A percentile compares a stretch with the other conserved stretches of the same genome.
Conservation (phyloP, 2,888 invertebrate genomes). For the Stenchaetothrips biformis region DNA sequence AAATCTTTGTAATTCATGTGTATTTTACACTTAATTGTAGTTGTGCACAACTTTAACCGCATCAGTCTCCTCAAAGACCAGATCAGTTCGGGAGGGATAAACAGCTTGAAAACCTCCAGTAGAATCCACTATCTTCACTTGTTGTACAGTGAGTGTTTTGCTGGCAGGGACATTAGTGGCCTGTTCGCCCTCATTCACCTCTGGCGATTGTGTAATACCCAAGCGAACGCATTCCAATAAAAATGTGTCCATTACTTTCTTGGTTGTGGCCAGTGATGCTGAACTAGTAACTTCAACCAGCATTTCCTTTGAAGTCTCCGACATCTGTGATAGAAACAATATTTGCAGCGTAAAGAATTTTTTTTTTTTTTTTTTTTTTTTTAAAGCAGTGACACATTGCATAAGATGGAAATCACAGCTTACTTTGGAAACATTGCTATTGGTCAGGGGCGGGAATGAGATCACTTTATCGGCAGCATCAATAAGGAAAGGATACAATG, state of each 20-base stretch:
- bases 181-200: conserved; percentile 36
- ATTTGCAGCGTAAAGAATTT: background rate
- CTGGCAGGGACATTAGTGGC: background rate
- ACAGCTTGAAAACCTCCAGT: conserved; percentile 68
- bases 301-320: conserved; percentile 58
- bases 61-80: conserved; percentile 50
- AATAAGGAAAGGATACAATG: conserved; percentile 65
- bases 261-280: conserved; percentile 59
- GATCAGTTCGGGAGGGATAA: conserved; percentile 73
- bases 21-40: background rate
- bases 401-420: conserved; percentile 27
- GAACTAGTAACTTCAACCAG: conserved; percentile 74
- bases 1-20: background rate
- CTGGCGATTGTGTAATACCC: conserved; percentile 49
- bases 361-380: too few relatives aligned
- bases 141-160: conserved; percentile 44
- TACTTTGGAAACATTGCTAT: conserved; percentile 75
- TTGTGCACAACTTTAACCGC: background rate
- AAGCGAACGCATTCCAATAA: conserved; percentile 59
- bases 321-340: conserved; percentile 54
- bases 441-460: conserved; percentile 83
- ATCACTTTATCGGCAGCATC: conserved; percentile 63
- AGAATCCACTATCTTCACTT: conserved; percentile 65
- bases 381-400: too few relatives aligned
- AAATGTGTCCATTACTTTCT: conserved; percentile 61